phyloP scores from a whole-genome alignment of 2,888 invertebrate genomes.

The Limnephilus lunatus region DNA sequence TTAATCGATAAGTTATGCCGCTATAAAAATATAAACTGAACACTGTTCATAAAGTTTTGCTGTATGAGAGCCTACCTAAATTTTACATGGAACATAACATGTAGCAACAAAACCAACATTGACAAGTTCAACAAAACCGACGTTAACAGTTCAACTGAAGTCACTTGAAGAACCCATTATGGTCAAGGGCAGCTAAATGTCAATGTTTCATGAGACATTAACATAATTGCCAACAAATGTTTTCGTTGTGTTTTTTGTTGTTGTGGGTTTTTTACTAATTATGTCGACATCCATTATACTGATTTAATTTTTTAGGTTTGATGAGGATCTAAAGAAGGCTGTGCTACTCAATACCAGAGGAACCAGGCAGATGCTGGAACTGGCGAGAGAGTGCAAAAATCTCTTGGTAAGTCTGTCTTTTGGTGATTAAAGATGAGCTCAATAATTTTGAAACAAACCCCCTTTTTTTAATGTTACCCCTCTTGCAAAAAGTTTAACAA shows the following conservation, averaged over 20 bases:
- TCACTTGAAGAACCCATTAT: neutral
- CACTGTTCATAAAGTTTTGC: neutral
- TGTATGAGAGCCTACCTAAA: neutral
- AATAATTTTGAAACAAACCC: neutral
- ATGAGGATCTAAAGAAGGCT: conserved; percentile 92
- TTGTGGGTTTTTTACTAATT: conserved; percentile 67
- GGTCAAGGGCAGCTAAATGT: neutral
- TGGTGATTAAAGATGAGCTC: neutral
- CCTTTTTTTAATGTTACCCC: neutral
- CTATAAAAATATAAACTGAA: neutral
- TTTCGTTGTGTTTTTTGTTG: neutral
- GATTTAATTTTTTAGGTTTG: conserved; percentile 83
- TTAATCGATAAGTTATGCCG: no score
- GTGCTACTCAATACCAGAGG: conserved; percentile 95
- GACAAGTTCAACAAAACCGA: neutral
- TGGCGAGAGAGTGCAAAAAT: conserved; percentile 87
- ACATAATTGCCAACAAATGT: neutral
- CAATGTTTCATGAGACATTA: neutral
- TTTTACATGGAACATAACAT: neutral
- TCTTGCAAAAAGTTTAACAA: neutral
- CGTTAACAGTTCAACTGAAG: neutral
- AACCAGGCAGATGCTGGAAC: conserved; percentile 89
- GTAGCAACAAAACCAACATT: neutral
- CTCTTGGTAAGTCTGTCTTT: conserved; percentile 78
- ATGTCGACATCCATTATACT: conserved; percentile 68